Conservation (phyloP, 2,888 invertebrate species). For the Dorcus parallelipipedus region DNA sequence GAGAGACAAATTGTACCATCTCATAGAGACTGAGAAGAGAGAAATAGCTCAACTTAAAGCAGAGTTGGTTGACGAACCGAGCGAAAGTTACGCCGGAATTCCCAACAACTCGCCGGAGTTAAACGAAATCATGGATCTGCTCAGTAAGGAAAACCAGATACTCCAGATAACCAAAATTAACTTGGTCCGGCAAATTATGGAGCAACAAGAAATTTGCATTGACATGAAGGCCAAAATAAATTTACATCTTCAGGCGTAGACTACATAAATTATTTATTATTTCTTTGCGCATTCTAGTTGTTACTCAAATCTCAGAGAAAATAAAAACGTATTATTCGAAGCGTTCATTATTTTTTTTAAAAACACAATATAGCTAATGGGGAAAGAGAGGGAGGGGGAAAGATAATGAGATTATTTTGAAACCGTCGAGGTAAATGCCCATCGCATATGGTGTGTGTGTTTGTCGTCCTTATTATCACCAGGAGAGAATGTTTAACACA, state of each 20-base stretch:
- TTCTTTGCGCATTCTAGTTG: too few relatives aligned
- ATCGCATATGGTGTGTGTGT: too few relatives aligned
- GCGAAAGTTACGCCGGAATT: conserved; percentile 15
- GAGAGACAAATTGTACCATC: conserved; percentile 64
- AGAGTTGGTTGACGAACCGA: conserved; percentile 21
- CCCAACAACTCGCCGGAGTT: conserved; percentile 31
- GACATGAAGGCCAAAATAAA: conserved; percentile 40
- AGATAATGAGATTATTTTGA: too few relatives aligned
- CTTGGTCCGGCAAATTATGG: conserved; percentile 47
- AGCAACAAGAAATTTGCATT: conserved; percentile 46
- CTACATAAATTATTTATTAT: not conserved
- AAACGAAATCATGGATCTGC: conserved; percentile 43
- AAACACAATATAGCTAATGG: too few relatives aligned
- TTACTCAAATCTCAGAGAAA: too few relatives aligned
- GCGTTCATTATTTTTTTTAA: too few relatives aligned
- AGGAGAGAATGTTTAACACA: too few relatives aligned
- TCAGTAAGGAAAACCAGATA: conserved; percentile 48
- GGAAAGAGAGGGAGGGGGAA: too few relatives aligned
- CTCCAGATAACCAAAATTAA: conserved; percentile 48
- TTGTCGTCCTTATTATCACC: too few relatives aligned
- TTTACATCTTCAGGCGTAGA: conserved; percentile 1
- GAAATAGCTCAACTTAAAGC: conserved; percentile 55
- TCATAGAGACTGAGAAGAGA: conserved; percentile 69
- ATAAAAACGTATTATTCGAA: too few relatives aligned
- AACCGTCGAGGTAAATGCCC: too few relatives aligned